Evolutionary conservation across 64 coral and sea anemone genomes (phyloP).

Genomic region (Stylophora pistillata): DNA sequence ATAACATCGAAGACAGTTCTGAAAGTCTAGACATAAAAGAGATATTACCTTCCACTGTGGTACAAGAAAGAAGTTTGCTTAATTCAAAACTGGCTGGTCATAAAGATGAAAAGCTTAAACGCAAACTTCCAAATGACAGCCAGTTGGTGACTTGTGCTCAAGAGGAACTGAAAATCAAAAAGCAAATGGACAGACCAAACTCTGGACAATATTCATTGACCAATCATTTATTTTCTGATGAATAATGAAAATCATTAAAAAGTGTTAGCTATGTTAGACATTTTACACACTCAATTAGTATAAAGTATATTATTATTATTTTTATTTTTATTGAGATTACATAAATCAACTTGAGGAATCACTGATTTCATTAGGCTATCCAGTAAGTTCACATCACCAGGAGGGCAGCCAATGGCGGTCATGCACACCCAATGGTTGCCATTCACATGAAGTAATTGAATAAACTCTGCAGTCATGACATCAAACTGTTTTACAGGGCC

Average conservation of each 20-base stretch:
- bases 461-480: no score
- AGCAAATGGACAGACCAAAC: slow-evolving; percentile 54
- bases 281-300: slow-evolving; percentile 29
- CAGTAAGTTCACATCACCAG: no score
- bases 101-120: slow-evolving; percentile 46
- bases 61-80: slow-evolving; percentile 47
- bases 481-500: no score
- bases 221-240: slow-evolving; percentile 67
- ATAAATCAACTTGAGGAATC: no score
- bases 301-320: no score
- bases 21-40: slow-evolving; percentile 16
- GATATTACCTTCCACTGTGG: slow-evolving; percentile 44
- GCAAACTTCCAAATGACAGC: slow-evolving; percentile 36
- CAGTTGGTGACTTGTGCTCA: slow-evolving; percentile 53
- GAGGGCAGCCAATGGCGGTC: no score
- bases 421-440: no score
- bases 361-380: no score
- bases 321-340: slow-evolving; percentile 26
- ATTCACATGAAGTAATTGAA: no score
- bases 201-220: slow-evolving; percentile 55
- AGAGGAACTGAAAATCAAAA: slow-evolving; percentile 53
- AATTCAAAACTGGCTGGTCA: slow-evolving; percentile 49
- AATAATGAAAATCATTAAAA: slow-evolving; percentile 47
- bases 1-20: slow-evolving; percentile 15
- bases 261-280: not conserved